These are phyloP conservation scores for Carassius carassius DNA, from an alignment of 2,113 vertebrate species.

Conservation along the genomic window DNA sequence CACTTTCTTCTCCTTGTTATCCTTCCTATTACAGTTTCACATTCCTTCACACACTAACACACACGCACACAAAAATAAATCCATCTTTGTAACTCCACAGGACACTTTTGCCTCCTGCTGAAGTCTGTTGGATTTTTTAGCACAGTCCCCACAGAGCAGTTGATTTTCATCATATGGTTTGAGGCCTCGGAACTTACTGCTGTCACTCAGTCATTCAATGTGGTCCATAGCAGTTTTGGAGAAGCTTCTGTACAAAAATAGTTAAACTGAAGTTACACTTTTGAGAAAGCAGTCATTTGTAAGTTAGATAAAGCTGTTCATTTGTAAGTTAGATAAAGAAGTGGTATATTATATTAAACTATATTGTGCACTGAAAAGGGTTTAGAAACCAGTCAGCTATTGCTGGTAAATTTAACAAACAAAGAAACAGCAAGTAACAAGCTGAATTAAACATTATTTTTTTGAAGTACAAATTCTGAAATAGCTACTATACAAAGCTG, in stretches of 20 bases:
- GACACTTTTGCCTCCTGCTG: conserved; percentile 30
- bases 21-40: not conserved
- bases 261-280: not conserved
- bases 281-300: not conserved
- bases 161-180: conserved; percentile 38
- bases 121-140: conserved; percentile 17
- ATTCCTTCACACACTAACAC: not conserved
- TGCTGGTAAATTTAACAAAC: not conserved
- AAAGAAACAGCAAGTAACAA: not conserved
- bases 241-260: not conserved
- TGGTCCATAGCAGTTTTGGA: not conserved
- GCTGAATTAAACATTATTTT: not conserved
- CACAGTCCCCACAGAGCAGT: conserved; percentile 9
- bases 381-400: not conserved
- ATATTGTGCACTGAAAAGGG: not conserved
- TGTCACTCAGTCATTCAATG: conserved; percentile 13
- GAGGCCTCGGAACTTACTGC: conserved; percentile 1
- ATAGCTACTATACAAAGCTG: too few relatives aligned
- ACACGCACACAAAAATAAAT: not conserved
- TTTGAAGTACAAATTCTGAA: not conserved
- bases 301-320: not conserved
- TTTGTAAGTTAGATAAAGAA: not conserved
- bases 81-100: conserved; percentile 26
- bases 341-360: not conserved
- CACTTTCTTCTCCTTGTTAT: not conserved